These are phyloP conservation scores for Mystacornis crossleyi DNA, from an alignment of 2,113 vertebrate genomes.

Conservation along the genomic window DNA sequence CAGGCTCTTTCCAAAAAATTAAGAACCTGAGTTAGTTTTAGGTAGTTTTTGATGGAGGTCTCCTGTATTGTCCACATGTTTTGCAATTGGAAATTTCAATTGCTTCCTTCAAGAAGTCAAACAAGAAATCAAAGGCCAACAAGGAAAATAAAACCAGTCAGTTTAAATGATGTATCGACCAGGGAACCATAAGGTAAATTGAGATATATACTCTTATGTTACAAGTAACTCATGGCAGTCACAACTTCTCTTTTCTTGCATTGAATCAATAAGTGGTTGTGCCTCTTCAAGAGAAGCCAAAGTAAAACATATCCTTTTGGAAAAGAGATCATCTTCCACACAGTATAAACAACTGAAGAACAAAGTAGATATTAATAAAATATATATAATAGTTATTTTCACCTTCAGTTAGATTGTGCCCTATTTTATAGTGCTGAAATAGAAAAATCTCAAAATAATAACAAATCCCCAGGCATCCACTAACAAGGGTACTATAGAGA, in stretches of 20 bases:
- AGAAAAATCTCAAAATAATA: slow-evolving; percentile 47
- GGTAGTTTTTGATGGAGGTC: not conserved
- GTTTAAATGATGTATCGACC: slow-evolving; percentile 42
- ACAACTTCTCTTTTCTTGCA: not conserved
- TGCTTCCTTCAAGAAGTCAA: slow-evolving; percentile 27
- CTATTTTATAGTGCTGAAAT: slow-evolving; percentile 49
- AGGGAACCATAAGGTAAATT: slow-evolving; percentile 34
- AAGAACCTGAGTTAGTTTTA: not conserved
- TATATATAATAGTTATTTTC: slow-evolving; percentile 10
- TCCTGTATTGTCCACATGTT: not conserved
- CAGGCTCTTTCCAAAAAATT: not conserved
- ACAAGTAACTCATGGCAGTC: not conserved
- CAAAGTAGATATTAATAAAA: slow-evolving; percentile 24
- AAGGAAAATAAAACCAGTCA: slow-evolving; percentile 43
- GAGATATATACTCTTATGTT: not conserved
- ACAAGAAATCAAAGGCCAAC: slow-evolving; percentile 44
- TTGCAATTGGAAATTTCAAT: not conserved
- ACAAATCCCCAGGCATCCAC: slow-evolving; percentile 31
- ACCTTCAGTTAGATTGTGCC: slow-evolving; percentile 36
- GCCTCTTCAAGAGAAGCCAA: not conserved
- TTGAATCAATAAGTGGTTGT: not conserved
- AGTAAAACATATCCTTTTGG: not conserved
- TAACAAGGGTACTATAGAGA: slow-evolving; percentile 30
- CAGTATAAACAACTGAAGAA: not conserved
- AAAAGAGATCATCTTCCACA: not conserved